phyloP scores from a whole-genome alignment of 2,797 vertebrate species.

The Balearica regulorum region DNA sequence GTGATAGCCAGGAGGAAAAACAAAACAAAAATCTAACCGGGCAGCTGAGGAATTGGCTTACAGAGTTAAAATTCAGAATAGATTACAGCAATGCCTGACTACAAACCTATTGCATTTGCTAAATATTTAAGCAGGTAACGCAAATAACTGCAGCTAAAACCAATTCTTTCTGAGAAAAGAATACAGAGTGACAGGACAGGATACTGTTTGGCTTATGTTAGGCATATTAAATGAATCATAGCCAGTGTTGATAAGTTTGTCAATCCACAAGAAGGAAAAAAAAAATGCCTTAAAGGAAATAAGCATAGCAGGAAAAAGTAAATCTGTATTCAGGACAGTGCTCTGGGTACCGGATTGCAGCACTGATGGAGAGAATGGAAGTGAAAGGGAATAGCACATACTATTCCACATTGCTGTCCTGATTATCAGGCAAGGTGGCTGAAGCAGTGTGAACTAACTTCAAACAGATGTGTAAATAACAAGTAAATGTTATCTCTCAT shows the following conservation, averaged over 20 bases:
- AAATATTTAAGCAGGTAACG: constrained; percentile 32
- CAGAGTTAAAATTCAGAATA: neutral
- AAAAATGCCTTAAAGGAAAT: constrained; percentile 33
- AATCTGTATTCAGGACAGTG: constrained; percentile 48
- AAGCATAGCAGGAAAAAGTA: neutral
- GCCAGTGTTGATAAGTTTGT: constrained; percentile 1
- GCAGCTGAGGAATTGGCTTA: neutral
- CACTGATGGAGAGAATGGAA: constrained; percentile 1
- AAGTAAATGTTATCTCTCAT: neutral
- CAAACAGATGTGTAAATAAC: neutral
- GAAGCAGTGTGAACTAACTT: neutral
- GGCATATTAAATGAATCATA: constrained; percentile 26
- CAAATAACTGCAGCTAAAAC: neutral
- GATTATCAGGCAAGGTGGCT: neutral
- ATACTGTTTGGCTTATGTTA: neutral
- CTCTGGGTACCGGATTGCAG: constrained; percentile 2
- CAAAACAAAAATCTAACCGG: neutral
- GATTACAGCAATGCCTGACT: neutral
- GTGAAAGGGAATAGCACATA: neutral
- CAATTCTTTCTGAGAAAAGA: neutral
- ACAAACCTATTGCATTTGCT: neutral
- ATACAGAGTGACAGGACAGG: neutral
- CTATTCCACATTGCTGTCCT: neutral
- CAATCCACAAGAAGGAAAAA: neutral
- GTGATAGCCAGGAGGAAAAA: neutral